A percentile compares a stretch with the other conserved stretches of the same genome.
Evolutionary conservation across 2,113 vertebrate genomes (phyloP).

Genomic region (Ondatra zibethicus): DNA sequence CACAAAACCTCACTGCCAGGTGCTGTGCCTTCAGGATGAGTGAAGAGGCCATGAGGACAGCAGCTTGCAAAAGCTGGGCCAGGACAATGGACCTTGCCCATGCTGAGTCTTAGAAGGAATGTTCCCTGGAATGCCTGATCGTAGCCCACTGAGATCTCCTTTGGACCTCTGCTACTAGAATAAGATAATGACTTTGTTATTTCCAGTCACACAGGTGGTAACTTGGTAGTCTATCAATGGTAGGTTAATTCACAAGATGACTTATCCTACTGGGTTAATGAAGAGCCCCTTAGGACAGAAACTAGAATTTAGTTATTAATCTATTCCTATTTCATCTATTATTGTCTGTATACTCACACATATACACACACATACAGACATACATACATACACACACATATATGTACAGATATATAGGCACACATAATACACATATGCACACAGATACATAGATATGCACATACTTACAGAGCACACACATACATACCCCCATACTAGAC

Average conservation of each 20-base stretch:
- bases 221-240: constrained; percentile 25
- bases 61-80: not conserved
- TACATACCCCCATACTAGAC: not conserved
- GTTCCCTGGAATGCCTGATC: not conserved
- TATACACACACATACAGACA: not conserved
- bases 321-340: not conserved
- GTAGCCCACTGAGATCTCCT: not conserved
- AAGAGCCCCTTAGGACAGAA: not conserved
- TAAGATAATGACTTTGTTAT: not conserved
- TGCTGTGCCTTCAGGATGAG: not conserved
- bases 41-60: not conserved
- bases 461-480: not conserved
- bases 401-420: not conserved
- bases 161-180: constrained; percentile 1
- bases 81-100: not conserved
- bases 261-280: not conserved
- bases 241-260: not conserved
- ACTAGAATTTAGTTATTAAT: not conserved
- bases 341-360: not conserved
- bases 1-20: too few relatives aligned
- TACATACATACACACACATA: not conserved
- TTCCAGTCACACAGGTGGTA: not conserved
- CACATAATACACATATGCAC: not conserved
- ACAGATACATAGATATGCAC: not conserved
- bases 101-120: not conserved